phyloP scores from a whole-genome alignment of 2,888 invertebrate genomes.

The Ischnura elegans region DNA sequence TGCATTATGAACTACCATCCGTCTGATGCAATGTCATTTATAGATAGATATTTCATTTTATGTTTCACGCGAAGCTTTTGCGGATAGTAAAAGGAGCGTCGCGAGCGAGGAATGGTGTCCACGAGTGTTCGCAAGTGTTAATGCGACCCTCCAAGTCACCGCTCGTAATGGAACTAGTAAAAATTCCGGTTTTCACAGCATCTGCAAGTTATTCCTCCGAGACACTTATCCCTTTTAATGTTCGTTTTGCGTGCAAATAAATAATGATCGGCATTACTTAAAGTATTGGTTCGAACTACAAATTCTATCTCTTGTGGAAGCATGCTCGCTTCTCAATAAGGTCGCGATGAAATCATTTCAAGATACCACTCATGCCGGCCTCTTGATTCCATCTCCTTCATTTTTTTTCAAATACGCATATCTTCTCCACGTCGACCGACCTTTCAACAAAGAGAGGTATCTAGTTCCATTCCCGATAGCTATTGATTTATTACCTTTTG shows the following conservation, averaged over 20 bases:
- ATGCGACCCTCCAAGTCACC: too few species aligned
- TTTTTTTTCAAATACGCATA: background rate
- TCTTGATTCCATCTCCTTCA: background rate
- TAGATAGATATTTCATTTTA: too few species aligned
- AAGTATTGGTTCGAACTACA: background rate
- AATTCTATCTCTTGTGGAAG: background rate
- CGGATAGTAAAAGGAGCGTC: too few species aligned
- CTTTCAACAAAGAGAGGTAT: constrained; percentile 31
- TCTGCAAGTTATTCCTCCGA: too few species aligned
- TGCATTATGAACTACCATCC: too few species aligned
- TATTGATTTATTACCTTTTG: background rate
- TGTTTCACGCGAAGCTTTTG: too few species aligned
- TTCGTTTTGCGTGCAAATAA: background rate
- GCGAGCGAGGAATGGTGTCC: too few species aligned
- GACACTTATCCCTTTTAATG: background rate
- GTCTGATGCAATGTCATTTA: too few species aligned
- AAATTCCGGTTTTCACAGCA: too few species aligned
- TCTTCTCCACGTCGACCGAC: background rate
- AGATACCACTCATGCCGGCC: background rate
- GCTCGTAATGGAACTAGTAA: too few species aligned
- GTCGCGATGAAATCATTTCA: background rate
- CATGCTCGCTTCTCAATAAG: background rate
- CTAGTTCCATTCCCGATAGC: background rate
- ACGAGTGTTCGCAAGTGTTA: too few species aligned
- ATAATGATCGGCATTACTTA: background rate